Evolutionary conservation across 2,797 vertebrate genomes (phyloP).

Genomic region (Melanotaenia pygmaea): DNA sequence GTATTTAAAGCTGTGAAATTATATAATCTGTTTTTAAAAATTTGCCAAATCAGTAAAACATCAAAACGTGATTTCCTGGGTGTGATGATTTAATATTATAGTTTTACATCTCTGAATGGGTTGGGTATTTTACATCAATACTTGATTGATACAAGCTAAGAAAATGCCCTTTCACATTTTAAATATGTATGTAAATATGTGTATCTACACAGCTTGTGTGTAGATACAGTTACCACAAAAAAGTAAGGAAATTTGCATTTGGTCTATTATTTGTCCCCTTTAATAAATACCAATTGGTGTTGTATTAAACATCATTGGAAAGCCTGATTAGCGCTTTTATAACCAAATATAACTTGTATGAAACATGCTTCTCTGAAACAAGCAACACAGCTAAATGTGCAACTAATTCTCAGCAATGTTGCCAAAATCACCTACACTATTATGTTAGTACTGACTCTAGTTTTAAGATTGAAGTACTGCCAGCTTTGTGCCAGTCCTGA

Average conservation of each 20-base stretch:
- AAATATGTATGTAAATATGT: no score
- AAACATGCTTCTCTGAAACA: not conserved
- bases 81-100: slow-evolving; percentile 29
- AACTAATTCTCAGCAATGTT: no score
- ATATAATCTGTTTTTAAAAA: slow-evolving; percentile 74
- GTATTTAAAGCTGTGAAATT: slow-evolving; percentile 81
- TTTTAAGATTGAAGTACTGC: no score
- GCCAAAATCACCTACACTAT: no score
- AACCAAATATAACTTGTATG: not conserved
- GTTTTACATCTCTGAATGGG: not conserved
- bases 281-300: not conserved
- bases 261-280: not conserved
- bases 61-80: slow-evolving; percentile 48
- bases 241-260: not conserved
- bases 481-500: no score
- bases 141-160: not conserved
- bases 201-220: not conserved
- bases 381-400: not conserved
- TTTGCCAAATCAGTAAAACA: slow-evolving; percentile 75
- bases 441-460: no score
- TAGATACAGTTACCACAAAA: not conserved
- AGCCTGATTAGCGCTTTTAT: not conserved
- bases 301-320: not conserved
- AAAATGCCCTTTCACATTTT: not conserved
- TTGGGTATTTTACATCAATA: not conserved